Percentiles rank a stretch among this genome's conserved stretches.
phyloP scores from a whole-genome alignment of 2,113 vertebrate species.

The Tor tambroides region DNA sequence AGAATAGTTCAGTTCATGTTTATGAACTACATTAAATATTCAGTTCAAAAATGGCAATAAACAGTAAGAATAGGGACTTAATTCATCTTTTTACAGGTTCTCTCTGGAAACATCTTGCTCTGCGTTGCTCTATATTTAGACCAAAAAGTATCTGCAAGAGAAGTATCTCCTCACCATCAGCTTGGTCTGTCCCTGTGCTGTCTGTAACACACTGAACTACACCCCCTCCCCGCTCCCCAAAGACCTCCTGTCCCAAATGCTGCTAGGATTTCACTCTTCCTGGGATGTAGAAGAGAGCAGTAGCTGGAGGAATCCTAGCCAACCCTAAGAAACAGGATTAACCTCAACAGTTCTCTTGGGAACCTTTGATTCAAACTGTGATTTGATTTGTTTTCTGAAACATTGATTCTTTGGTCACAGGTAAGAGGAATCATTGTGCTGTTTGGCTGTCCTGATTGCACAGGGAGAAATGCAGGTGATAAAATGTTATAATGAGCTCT shows the following conservation, averaged over 20 bases:
- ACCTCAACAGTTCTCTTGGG: constrained; percentile 43
- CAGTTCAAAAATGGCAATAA: neutral
- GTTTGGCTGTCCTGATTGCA: neutral
- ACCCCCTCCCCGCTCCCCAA: constrained; percentile 51
- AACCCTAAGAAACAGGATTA: constrained; percentile 60
- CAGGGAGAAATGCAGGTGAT: constrained; percentile 3
- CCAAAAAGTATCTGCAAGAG: constrained; percentile 71
- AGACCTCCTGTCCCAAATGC: constrained; percentile 58
- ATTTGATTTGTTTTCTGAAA: constrained; percentile 43
- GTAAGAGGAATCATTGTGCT: constrained; percentile 62
- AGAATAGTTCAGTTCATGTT: too few species aligned
- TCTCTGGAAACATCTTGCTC: constrained; percentile 55
- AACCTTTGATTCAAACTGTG: constrained; percentile 43
- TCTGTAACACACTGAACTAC: constrained; percentile 62
- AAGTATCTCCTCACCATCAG: constrained; percentile 70
- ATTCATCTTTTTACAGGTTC: neutral
- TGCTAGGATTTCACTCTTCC: constrained; percentile 73
- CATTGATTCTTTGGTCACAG: constrained; percentile 64
- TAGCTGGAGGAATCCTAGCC: constrained; percentile 47
- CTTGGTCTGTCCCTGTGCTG: constrained; percentile 71
- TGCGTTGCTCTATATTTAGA: constrained; percentile 79
- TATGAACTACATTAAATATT: neutral
- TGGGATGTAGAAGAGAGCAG: constrained; percentile 63
- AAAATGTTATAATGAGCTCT: constrained; percentile 26
- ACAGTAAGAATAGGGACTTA: neutral